Evolutionary conservation across 2,797 vertebrate species (phyloP).

Genomic region (Gymnothorax javanicus): DNA sequence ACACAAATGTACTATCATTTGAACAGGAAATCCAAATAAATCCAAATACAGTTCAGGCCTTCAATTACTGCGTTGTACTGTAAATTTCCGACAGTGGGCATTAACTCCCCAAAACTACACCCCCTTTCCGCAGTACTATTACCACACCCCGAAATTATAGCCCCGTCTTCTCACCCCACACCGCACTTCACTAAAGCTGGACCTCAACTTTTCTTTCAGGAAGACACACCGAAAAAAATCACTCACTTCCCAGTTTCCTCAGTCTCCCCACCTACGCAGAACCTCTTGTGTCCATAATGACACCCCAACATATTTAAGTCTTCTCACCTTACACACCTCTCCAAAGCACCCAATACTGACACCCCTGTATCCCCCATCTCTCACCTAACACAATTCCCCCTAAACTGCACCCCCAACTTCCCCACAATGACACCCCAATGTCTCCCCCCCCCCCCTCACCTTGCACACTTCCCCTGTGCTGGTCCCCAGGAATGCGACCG

Average conservation of each 20-base stretch:
- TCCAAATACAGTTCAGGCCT: background rate
- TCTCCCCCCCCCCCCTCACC: background rate
- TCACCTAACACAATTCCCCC: background rate
- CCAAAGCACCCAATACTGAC: background rate
- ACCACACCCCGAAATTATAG: background rate
- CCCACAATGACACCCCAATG: background rate
- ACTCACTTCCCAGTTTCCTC: no score
- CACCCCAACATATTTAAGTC: no score
- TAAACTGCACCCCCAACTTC: background rate
- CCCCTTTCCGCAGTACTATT: background rate
- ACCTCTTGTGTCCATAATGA: background rate
- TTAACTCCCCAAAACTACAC: background rate
- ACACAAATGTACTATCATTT: background rate
- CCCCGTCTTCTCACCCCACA: background rate
- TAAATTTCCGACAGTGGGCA: background rate
- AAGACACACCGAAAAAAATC: no score
- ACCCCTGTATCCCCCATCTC: background rate
- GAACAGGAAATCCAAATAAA: background rate
- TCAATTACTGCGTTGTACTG: background rate
- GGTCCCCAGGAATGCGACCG: conserved; percentile 87
- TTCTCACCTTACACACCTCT: no score
- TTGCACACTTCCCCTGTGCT: conserved; percentile 69
- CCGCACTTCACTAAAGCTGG: background rate
- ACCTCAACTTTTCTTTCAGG: background rate
- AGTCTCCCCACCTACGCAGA: background rate